Base-by-base conservation (phyloP, 2,113 vertebrate genomes). In the Lophura nycthemera region DNA sequence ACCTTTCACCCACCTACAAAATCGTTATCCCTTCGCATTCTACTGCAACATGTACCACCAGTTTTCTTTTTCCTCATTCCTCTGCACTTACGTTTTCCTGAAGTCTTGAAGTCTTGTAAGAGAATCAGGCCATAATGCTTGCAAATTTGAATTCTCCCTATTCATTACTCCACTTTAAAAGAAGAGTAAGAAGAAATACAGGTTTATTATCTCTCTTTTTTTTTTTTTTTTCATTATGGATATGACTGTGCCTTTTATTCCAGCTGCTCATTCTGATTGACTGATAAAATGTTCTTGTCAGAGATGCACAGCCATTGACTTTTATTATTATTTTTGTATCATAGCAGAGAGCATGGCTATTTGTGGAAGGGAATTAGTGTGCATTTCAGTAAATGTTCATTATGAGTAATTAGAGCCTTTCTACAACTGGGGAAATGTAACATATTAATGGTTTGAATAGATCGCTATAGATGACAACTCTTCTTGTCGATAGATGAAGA, bases 401-500 rank as follows among this genome's bases (percentile, higher is more conserved):
- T 90, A 63, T 76, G 80, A 91, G 91, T 91, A 90, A 94, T 66
- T 90, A 50, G 48, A 94, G 8, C 32, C 36, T 84, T 92, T 92
- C 61, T 91, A 52, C 76, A 75, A 48, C 48, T 81, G 65, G 9
- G 36, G 6, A 29, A 88, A 91, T 95, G 76, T 63, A 92, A 61
- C 54, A 57, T 56, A 38, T 50, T 86, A 86, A 36, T n/a, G 78
- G 64, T 36, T 75, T 73, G 73, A 78, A 91, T 86, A 91, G 69
- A 84, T 92, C 27, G 56, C 48, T 92, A 57, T 83, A 80, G 78
- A 64, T 86, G 70, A 66, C 43, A 90, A 38, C n/a, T 81, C 22
- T 8, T 78, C 73, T 91, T 88, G n/a, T 45, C 6, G 24, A 22
- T 29, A 40, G 75, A 63, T 52, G 24, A 78, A 67, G 65, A 78